Percentiles rank a stretch among this genome's conserved stretches.
Evolutionary conservation across 2,888 invertebrate species (phyloP).

Genomic region (Drosophila antonietae): DNA sequence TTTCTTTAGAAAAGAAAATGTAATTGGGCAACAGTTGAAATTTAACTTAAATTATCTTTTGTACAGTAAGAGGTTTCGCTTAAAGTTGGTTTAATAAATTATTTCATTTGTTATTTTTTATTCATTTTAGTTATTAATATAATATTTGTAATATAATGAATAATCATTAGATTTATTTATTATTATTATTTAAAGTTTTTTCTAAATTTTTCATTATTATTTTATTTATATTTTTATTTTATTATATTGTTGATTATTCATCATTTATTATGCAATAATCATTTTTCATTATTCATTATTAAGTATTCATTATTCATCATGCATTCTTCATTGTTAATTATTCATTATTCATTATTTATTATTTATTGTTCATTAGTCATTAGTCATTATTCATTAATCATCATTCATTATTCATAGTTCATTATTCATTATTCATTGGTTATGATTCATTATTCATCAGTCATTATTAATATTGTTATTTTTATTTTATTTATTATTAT

Average conservation of each 20-base stretch:
- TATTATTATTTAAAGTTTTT: too few species aligned
- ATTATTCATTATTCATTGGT: neutral
- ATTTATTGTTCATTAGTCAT: neutral
- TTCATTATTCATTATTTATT: neutral
- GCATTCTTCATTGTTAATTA: too few species aligned
- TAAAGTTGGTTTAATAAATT: too few species aligned
- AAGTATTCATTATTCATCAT: neutral
- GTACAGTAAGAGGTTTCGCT: neutral
- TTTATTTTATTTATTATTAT: too few species aligned
- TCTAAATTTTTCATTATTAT: too few species aligned
- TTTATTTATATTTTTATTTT: too few species aligned
- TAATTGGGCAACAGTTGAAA: neutral
- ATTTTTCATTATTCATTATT: neutral
- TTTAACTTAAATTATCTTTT: neutral
- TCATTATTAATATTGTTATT: too few species aligned
- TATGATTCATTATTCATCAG: neutral
- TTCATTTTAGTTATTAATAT: neutral
- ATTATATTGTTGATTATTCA: too few species aligned
- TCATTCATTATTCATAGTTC: neutral
- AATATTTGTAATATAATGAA: too few species aligned
- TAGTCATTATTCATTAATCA: neutral
- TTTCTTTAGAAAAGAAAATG: constrained; percentile 1
- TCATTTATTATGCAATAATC: too few species aligned
- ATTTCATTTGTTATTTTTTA: neutral
- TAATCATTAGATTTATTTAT: too few species aligned